These are phyloP conservation scores for Mesorhabditis spiculigera DNA, from an alignment of 2,888 invertebrate species.

Conservation along the genomic window DNA sequence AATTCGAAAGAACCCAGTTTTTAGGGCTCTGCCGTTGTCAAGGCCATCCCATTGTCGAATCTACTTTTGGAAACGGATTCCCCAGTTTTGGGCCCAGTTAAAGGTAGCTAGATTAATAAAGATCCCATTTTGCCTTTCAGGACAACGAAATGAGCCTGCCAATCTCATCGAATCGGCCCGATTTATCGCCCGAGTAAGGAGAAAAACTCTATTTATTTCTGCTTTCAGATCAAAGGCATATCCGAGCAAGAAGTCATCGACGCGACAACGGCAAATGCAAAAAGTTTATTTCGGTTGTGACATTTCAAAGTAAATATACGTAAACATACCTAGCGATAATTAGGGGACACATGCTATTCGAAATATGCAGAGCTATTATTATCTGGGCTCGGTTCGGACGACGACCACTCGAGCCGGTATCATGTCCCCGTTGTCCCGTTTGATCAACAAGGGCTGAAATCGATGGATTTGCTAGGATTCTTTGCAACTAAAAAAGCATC, in stretches of 20 bases:
- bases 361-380: conserved; percentile 3
- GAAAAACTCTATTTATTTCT: not conserved
- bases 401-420: conserved; percentile 2
- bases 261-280: not conserved
- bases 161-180: conserved; percentile 59
- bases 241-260: not conserved
- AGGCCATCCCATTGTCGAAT: conserved; percentile 59
- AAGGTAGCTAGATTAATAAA: conserved; percentile 11
- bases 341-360: not conserved
- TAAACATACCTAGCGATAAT: not conserved
- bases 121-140: not conserved
- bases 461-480: not conserved
- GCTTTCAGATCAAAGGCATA: not conserved
- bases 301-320: not conserved
- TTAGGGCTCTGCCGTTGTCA: conserved; percentile 59
- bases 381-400: not conserved
- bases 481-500: too few relatives aligned
- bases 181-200: conserved; percentile 55
- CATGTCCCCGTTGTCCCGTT: not conserved
- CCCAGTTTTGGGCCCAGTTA: conserved; percentile 60
- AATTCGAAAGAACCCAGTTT: too few relatives aligned
- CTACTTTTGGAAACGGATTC: conserved; percentile 63
- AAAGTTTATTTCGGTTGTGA: not conserved
- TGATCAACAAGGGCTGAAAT: conserved; percentile 3
- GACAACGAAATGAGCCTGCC: conserved; percentile 58